These are phyloP conservation scores for Hippocampus comes DNA, from an alignment of 2,113 vertebrate species.

Conservation along the genomic window DNA sequence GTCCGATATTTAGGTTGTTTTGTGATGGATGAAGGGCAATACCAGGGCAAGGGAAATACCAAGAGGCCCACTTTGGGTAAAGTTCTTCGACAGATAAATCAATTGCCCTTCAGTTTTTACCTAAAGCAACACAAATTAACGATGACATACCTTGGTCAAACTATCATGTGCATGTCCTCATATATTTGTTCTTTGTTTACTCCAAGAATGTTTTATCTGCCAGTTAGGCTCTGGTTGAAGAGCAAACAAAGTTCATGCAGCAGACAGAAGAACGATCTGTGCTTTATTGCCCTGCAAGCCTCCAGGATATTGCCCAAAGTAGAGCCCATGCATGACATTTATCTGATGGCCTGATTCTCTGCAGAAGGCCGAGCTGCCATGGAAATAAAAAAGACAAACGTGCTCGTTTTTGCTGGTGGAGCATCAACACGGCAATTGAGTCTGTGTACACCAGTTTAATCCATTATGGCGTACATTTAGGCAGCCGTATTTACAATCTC, in stretches of 20 bases:
- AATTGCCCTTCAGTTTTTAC: no score
- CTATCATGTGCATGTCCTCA: constrained; percentile 21
- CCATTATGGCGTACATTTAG: neutral
- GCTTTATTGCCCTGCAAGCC: constrained; percentile 12
- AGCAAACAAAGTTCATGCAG: constrained; percentile 13
- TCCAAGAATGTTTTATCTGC: constrained; percentile 1
- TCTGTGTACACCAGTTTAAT: constrained; percentile 28
- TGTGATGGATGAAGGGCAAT: no score
- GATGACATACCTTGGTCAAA: neutral
- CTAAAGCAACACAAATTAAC: no score
- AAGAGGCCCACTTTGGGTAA: no score
- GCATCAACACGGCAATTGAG: constrained; percentile 23
- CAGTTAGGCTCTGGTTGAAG: constrained; percentile 12
- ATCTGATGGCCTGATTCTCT: constrained; percentile 28
- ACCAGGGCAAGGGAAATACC: no score
- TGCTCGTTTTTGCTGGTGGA: constrained; percentile 18
- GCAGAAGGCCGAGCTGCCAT: constrained; percentile 42
- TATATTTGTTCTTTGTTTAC: constrained; percentile 12
- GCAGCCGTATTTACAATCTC: neutral
- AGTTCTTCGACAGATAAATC: no score
- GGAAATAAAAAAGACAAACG: constrained; percentile 45
- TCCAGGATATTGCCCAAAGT: constrained; percentile 18
- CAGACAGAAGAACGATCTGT: constrained; percentile 14
- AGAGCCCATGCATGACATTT: constrained; percentile 26
- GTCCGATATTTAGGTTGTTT: no score